A percentile compares a stretch with the other conserved stretches of the same genome.
phyloP scores from a whole-genome alignment of 1,140 invertebrate species.

The Musca vetustissima region DNA sequence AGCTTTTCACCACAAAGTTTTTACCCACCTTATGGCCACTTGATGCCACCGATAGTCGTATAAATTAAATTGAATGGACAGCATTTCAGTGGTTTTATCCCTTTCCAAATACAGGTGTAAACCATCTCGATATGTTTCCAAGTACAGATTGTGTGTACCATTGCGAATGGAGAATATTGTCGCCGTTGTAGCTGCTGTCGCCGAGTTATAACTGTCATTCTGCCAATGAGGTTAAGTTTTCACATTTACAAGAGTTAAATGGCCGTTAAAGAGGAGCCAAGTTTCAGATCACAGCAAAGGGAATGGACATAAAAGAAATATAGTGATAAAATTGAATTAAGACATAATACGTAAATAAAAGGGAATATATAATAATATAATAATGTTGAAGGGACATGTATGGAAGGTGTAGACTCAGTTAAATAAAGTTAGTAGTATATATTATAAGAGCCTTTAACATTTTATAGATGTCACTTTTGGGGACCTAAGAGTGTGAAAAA shows the following conservation, averaged over 20 bases:
- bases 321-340: constrained; percentile 9
- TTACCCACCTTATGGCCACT: constrained; percentile 52
- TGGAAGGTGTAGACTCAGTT: no score
- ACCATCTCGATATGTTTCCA: constrained; percentile 50
- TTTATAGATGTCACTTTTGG: no score
- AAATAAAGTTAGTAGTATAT: no score
- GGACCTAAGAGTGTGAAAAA: no score
- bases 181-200: constrained; percentile 34
- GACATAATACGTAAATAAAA: constrained; percentile 10
- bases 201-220: constrained; percentile 39
- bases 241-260: neutral
- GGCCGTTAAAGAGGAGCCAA: neutral
- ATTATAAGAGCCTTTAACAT: no score
- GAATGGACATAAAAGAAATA: neutral
- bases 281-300: neutral
- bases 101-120: constrained; percentile 52
- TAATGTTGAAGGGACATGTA: no score
- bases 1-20: constrained; percentile 5
- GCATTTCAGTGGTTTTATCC: constrained; percentile 54
- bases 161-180: constrained; percentile 53
- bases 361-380: no score
- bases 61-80: constrained; percentile 55
- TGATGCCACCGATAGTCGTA: constrained; percentile 56
- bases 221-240: constrained; percentile 25
- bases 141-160: constrained; percentile 51